phyloP scores from a whole-genome alignment of 2,113 vertebrate species.

The Drymodes brunneopygia region DNA sequence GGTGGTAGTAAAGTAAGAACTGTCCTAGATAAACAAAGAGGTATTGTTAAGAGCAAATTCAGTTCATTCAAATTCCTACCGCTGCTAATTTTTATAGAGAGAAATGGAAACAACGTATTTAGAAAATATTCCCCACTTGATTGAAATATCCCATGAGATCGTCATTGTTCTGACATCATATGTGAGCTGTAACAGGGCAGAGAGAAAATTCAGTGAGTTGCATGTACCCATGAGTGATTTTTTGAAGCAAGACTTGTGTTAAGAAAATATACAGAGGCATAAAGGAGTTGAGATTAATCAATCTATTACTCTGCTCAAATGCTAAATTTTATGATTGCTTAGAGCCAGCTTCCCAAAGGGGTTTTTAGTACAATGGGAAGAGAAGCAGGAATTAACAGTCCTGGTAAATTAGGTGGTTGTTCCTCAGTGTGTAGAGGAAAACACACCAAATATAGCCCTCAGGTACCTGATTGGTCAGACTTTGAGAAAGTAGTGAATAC shows the following conservation, averaged over 20 bases:
- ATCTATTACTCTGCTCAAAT: neutral
- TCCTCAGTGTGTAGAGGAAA: neutral
- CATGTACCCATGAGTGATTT: neutral
- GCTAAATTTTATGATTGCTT: neutral
- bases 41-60: neutral
- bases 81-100: neutral
- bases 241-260: neutral
- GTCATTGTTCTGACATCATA: neutral
- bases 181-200: neutral
- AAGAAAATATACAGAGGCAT: neutral
- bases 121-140: neutral
- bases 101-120: neutral
- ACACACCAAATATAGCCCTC: accelerated
- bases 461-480: neutral
- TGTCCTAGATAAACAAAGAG: neutral
- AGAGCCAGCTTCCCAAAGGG: neutral
- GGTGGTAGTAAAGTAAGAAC: neutral
- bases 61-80: neutral
- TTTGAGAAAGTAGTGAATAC: neutral
- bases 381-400: neutral
- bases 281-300: neutral
- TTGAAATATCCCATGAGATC: neutral
- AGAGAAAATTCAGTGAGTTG: neutral
- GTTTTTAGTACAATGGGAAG: neutral
- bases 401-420: neutral